phyloP scores from a whole-genome alignment of 1,140 invertebrate species.

The Cyclargus thomasi region DNA sequence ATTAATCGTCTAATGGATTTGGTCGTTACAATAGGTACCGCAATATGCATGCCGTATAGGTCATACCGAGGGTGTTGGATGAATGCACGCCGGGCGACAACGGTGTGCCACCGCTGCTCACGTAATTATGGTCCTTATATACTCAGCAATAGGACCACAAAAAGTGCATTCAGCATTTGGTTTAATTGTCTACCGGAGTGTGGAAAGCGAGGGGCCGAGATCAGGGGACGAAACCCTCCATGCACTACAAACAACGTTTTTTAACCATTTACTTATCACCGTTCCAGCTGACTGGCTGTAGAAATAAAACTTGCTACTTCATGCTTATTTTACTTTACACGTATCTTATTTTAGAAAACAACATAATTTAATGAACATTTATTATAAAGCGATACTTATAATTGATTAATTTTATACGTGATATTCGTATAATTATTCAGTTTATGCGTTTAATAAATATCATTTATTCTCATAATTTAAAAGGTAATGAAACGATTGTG shows the following conservation, averaged over 20 bases:
- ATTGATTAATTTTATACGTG: background rate
- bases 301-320: background rate
- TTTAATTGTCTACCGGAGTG: slow-evolving; percentile 51
- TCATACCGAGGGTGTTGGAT: slow-evolving; percentile 62
- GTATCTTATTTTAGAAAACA: background rate
- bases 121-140: slow-evolving; percentile 40
- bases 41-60: slow-evolving; percentile 64
- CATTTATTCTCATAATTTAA: background rate
- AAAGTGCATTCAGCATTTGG: slow-evolving; percentile 30
- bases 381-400: background rate
- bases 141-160: slow-evolving; percentile 24
- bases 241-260: slow-evolving; percentile 49
- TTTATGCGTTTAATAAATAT: background rate
- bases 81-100: slow-evolving; percentile 51
- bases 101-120: slow-evolving; percentile 22
- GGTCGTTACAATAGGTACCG: slow-evolving; percentile 54
- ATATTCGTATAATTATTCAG: background rate
- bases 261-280: slow-evolving; percentile 50
- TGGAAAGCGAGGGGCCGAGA: slow-evolving; percentile 52
- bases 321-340: slow-evolving; percentile 1
- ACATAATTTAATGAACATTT: background rate
- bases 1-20: slow-evolving; percentile 69
- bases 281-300: slow-evolving; percentile 42
- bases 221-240: slow-evolving; percentile 53
- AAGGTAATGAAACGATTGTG: background rate